Evolutionary conservation across 2,113 vertebrate species (phyloP), one percentile per base, ranked within the genome.

Genomic region (Xenotilapia leptura): DNA sequence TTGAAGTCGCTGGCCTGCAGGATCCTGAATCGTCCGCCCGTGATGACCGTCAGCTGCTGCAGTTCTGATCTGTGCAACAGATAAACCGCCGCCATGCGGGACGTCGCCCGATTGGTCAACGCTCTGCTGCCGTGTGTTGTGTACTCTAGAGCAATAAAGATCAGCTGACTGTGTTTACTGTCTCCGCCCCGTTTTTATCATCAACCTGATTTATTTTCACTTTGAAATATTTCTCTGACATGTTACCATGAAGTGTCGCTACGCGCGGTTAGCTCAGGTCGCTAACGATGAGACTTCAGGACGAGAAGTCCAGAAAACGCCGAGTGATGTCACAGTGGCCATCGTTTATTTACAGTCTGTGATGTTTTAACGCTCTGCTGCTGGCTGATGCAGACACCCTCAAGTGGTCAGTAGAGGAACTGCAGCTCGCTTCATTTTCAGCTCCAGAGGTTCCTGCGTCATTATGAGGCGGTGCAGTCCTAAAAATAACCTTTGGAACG

Each of bases 331-430:
- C 56, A 33, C 54, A 26, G 54, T 0, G 4, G 4, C 55, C 55
- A 28, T 56, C 13, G 12, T 56, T 55, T 55, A 4, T 54, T 11
- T 54, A 54, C 51, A 21, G 51, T 21, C n/a, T 54, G 1, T 53
- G 51, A 51, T 2, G 38, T 40, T 31, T 31, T 31, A 31, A 31
- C 0, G 5, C 26, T 28, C 55, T 9, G 56, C 15, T 31, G 15
- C 56, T 60, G 0, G 15, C 2, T 33, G 28, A 33, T 19, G 28
- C 2, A 33, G 56, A 10, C 26, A 1, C 0, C 56, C 28, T 19
- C 56, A 60, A 60, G 9, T 60, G 56, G 28, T 33, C 56, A 60
- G 15, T 19, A 33, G 15, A 60, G 15, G 15, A 33, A 62, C 28
- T 33, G 28, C 58, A 62, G 58, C 58, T 33, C 28, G 15, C 58